Conservation (phyloP, 2,797 vertebrate species). For the Sciurus vulgaris region DNA sequence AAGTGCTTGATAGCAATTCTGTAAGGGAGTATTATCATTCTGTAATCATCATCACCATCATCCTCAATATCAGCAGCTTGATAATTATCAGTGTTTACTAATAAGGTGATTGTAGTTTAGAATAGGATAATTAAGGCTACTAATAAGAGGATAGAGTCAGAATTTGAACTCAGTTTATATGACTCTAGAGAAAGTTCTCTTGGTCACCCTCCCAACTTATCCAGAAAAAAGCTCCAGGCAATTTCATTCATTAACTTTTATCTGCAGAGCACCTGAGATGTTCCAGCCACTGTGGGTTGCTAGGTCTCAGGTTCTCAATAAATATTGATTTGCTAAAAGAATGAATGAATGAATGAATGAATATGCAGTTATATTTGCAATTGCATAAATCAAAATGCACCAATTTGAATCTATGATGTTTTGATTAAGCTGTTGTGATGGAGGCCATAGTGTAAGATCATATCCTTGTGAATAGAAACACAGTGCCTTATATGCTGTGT, state of each 20-base stretch:
- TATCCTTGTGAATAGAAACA: not conserved
- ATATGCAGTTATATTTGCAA: not conserved
- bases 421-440: not conserved
- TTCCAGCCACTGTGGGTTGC: not conserved
- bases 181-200: constrained; percentile 11
- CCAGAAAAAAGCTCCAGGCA: not conserved
- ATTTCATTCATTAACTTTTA: not conserved
- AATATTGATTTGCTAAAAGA: not conserved
- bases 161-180: not conserved
- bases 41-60: not conserved
- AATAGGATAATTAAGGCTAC: not conserved
- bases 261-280: not conserved
- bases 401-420: not conserved
- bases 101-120: not conserved
- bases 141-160: not conserved
- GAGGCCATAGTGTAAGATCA: not conserved
- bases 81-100: not conserved
- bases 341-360: not conserved
- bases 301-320: not conserved
- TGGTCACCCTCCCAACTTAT: not conserved
- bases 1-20: not conserved
- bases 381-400: not conserved
- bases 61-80: not conserved
- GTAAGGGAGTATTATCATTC: not conserved
- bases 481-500: not conserved